Evolutionary conservation across 1,140 invertebrate species (phyloP).

Genomic region (Drosophila parabipectinata): DNA sequence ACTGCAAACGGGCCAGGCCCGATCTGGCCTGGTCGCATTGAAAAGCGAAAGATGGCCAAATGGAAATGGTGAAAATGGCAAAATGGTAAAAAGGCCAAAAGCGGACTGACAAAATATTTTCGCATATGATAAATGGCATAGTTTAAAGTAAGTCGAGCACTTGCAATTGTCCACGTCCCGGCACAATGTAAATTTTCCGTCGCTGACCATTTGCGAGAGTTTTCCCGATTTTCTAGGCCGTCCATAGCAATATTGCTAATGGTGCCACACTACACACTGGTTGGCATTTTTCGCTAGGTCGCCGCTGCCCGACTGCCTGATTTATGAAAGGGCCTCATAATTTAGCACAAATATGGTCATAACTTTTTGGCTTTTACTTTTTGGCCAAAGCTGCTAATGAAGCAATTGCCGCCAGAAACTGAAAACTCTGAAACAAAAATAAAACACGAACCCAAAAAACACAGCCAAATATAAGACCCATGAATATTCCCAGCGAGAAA

Average conservation of each 20-base stretch:
- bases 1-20: conserved; percentile 30
- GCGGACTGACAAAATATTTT: conserved; percentile 75
- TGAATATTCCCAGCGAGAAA: conserved; percentile 30
- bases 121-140: conserved; percentile 82
- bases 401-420: conserved; percentile 47
- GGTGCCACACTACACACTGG: conserved; percentile 38
- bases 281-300: conserved; percentile 65
- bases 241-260: conserved; percentile 20
- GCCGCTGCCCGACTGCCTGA: conserved; percentile 40
- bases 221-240: conserved; percentile 7
- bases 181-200: conserved; percentile 72
- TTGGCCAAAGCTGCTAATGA: conserved; percentile 60
- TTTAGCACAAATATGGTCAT: conserved; percentile 79
- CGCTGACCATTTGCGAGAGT: conserved; percentile 61
- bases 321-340: conserved; percentile 79
- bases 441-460: neutral
- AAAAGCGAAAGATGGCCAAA: conserved; percentile 72
- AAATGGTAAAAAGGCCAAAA: conserved; percentile 63
- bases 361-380: conserved; percentile 77
- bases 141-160: conserved; percentile 72
- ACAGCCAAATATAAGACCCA: conserved; percentile 22
- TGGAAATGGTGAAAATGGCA: conserved; percentile 75
- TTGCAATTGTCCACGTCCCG: conserved; percentile 67
- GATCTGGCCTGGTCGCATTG: conserved; percentile 37
- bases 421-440: conserved; percentile 11